Conservation (phyloP, 2,888 invertebrate species). For the Hoplodrina blanda region DNA sequence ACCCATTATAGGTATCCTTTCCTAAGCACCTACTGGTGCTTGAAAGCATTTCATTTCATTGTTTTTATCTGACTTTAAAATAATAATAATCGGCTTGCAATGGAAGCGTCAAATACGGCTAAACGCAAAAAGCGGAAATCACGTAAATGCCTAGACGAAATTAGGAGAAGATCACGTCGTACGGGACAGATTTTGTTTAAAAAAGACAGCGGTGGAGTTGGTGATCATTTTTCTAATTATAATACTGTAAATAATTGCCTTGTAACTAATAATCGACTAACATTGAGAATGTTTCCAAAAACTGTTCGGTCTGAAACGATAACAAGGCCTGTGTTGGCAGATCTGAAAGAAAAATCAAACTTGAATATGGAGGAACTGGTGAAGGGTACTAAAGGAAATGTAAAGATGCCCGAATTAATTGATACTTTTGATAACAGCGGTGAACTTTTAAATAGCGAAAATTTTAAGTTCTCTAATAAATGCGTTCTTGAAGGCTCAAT, state of each 20-base stretch:
- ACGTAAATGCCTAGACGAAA: conserved; percentile 80
- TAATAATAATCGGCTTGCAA: conserved; percentile 32
- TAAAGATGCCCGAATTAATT: conserved; percentile 29
- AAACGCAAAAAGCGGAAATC: conserved; percentile 82
- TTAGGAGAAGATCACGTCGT: conserved; percentile 76
- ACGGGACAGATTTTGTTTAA: conserved; percentile 44
- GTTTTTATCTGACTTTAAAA: background rate
- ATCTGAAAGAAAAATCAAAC: conserved; percentile 65
- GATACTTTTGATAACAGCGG: conserved; percentile 15
- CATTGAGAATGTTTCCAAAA: conserved; percentile 80
- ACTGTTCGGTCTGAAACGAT: conserved; percentile 82
- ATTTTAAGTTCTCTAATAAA: conserved; percentile 13
- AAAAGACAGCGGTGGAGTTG: conserved; percentile 37
- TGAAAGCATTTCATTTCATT: background rate
- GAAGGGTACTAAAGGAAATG: conserved; percentile 40
- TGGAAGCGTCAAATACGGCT: conserved; percentile 69
- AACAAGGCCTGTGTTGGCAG: conserved; percentile 73
- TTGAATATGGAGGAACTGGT: conserved; percentile 51
- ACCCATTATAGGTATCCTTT: background rate
- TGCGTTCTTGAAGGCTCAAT: conserved; percentile 13
- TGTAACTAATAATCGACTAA: conserved; percentile 78
- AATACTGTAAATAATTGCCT: conserved; percentile 61
- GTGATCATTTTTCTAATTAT: conserved; percentile 43
- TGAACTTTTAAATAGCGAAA: conserved; percentile 18
- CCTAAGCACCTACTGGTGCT: background rate